Percentiles rank a stretch among this genome's conserved stretches.
Evolutionary conservation across 1,140 invertebrate genomes (phyloP).

Genomic region (Spodoptera litura): DNA sequence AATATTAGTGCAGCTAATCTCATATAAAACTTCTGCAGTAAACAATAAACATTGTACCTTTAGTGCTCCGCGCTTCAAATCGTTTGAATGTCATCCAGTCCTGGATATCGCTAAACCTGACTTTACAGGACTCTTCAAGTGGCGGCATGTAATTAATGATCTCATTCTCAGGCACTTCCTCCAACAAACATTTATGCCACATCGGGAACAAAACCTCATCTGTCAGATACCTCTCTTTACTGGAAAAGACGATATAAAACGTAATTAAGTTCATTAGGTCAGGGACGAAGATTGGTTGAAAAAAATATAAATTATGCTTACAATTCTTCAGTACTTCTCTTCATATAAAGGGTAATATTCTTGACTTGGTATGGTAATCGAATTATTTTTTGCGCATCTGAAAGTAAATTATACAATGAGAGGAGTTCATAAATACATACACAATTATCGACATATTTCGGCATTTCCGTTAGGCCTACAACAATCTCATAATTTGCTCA

Average conservation of each 20-base stretch:
- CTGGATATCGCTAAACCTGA: conserved; percentile 53
- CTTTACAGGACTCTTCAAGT: conserved; percentile 69
- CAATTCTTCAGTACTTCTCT: conserved; percentile 61
- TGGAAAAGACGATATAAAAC: conserved; percentile 55
- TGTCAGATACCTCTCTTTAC: conserved; percentile 58
- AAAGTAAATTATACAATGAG: background rate
- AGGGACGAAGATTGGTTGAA: background rate
- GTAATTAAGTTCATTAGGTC: too few relatives aligned
- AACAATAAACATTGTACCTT: conserved; percentile 51
- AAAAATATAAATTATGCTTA: conserved; percentile 55
- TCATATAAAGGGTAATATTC: conserved; percentile 55
- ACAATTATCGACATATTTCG: too few relatives aligned
- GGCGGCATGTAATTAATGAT: conserved; percentile 65
- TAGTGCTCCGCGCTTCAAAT: conserved; percentile 60
- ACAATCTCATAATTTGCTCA: too few relatives aligned
- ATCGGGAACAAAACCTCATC: conserved; percentile 63
- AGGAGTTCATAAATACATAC: background rate
- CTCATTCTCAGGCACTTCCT: conserved; percentile 54
- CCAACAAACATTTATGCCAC: conserved; percentile 57
- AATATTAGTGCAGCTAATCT: too few relatives aligned
- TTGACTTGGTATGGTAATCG: conserved; percentile 62
- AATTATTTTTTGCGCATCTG: conserved; percentile 49
- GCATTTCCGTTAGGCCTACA: too few relatives aligned
- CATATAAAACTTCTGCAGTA: too few relatives aligned
- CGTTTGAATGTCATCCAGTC: conserved; percentile 63